A percentile compares a stretch with the other conserved stretches of the same genome.
phyloP scores from a whole-genome alignment of 2,113 vertebrate genomes.

The Fulica atra region DNA sequence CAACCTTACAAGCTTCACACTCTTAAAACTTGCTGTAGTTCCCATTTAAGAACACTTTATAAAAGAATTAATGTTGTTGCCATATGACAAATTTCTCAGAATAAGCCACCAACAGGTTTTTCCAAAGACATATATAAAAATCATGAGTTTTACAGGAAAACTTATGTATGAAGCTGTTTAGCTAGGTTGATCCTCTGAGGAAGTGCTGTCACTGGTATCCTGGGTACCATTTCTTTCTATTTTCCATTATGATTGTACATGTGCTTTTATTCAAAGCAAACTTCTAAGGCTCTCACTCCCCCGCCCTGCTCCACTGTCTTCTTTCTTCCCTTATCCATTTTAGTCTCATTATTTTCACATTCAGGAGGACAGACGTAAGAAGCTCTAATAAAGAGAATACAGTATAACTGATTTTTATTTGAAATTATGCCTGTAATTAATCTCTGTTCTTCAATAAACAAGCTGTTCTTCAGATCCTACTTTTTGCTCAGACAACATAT shows the following conservation, averaged over 20 bases:
- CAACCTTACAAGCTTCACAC: neutral
- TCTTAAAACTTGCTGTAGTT: neutral
- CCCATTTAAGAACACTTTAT: neutral
- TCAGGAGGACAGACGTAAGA: neutral
- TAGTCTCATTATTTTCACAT: neutral
- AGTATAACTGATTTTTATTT: neutral
- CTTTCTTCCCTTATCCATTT: neutral
- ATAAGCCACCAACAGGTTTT: neutral
- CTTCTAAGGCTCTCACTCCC: neutral
- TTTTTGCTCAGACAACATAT: neutral
- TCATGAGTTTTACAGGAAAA: neutral
- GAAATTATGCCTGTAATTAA: neutral
- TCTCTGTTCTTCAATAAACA: neutral
- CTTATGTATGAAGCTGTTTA: neutral
- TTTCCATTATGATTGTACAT: neutral
- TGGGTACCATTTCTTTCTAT: neutral
- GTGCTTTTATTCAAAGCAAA: neutral
- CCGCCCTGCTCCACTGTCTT: accelerated
- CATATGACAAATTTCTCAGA: neutral
- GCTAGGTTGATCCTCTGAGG: neutral
- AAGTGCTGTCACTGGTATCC: neutral
- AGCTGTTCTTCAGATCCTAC: neutral
- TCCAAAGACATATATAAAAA: neutral
- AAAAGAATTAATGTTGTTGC: neutral
- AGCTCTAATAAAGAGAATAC: neutral